phyloP scores from a whole-genome alignment of 2,888 invertebrate species.

The Rhingia campestris region DNA sequence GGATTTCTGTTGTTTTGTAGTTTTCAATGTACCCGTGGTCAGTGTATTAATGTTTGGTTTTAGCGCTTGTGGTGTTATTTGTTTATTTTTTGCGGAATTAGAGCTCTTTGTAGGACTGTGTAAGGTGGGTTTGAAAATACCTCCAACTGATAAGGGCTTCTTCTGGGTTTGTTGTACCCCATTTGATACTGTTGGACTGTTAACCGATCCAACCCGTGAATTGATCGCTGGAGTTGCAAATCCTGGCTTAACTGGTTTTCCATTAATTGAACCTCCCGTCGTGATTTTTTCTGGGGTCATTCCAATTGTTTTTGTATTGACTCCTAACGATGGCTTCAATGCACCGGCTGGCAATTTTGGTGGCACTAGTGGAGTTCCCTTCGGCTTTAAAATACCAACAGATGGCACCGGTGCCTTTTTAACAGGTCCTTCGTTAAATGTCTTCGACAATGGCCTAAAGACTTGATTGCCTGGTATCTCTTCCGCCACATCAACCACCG shows the following conservation, averaged over 20 bases:
- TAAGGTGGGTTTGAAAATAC: not conserved
- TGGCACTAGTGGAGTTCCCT: conserved; percentile 6
- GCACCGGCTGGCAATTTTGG: not conserved
- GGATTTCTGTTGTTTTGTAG: conserved; percentile 20
- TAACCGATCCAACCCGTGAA: not conserved
- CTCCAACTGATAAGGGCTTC: not conserved
- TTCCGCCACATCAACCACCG: conserved; percentile 47
- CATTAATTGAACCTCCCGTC: conserved; percentile 39
- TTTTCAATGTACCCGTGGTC: not conserved
- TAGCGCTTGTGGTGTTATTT: conserved; percentile 9
- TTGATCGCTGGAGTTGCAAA: not conserved
- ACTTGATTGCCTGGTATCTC: conserved; percentile 40
- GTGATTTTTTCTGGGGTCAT: conserved; percentile 12
- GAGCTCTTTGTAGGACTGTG: not conserved
- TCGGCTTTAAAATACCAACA: not conserved
- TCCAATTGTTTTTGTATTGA: conserved; percentile 23
- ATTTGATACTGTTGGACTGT: not conserved
- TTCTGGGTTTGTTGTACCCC: not conserved
- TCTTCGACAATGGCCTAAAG: conserved; percentile 45
- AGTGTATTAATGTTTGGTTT: conserved; percentile 29
- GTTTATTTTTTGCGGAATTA: not conserved
- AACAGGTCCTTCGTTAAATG: not conserved
- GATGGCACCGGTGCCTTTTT: not conserved
- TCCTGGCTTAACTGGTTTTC: conserved; percentile 31
- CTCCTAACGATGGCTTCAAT: conserved; percentile 1